A percentile compares a stretch with the other conserved stretches of the same genome.
Evolutionary conservation across 2,888 invertebrate species (phyloP).

Genomic region (Volucella zonaria): DNA sequence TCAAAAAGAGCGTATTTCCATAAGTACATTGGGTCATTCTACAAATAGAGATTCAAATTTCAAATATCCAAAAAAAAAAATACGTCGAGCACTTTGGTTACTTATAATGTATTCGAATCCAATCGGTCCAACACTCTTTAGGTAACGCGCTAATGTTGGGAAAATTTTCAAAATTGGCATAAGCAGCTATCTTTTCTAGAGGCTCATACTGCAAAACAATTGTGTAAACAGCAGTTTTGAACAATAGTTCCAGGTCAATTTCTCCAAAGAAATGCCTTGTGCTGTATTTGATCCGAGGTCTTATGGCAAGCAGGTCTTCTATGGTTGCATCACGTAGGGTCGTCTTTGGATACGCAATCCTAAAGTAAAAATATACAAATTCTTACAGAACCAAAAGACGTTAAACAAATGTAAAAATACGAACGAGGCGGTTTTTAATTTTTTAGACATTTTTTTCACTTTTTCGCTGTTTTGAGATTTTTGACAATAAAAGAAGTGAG

Average conservation of each 20-base stretch:
- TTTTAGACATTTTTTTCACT: too few species aligned
- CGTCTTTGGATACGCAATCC: neutral
- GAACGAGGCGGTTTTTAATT: too few species aligned
- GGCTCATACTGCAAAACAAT: slow-evolving; percentile 16
- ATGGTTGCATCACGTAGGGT: slow-evolving; percentile 47
- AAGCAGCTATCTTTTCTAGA: slow-evolving; percentile 74
- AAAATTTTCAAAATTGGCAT: slow-evolving; percentile 78
- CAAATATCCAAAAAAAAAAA: neutral
- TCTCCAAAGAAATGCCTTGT: slow-evolving; percentile 40
- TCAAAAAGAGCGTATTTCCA: slow-evolving; percentile 59
- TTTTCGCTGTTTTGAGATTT: too few species aligned
- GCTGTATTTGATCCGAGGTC: neutral
- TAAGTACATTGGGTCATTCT: slow-evolving; percentile 43
- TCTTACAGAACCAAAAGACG: neutral
- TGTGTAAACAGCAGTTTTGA: slow-evolving; percentile 35
- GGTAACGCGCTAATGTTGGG: slow-evolving; percentile 76
- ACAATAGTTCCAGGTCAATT: slow-evolving; percentile 5
- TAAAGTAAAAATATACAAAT: too few species aligned
- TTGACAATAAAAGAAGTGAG: too few species aligned
- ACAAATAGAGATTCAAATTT: neutral
- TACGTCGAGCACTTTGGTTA: slow-evolving; percentile 53
- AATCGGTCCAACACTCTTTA: slow-evolving; percentile 77
- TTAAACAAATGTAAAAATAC: too few species aligned
- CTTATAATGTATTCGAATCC: slow-evolving; percentile 78
- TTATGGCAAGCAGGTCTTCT: slow-evolving; percentile 9